Conservation (phyloP, 2,797 vertebrate species). For the Petrocephalus schoutedeni region DNA sequence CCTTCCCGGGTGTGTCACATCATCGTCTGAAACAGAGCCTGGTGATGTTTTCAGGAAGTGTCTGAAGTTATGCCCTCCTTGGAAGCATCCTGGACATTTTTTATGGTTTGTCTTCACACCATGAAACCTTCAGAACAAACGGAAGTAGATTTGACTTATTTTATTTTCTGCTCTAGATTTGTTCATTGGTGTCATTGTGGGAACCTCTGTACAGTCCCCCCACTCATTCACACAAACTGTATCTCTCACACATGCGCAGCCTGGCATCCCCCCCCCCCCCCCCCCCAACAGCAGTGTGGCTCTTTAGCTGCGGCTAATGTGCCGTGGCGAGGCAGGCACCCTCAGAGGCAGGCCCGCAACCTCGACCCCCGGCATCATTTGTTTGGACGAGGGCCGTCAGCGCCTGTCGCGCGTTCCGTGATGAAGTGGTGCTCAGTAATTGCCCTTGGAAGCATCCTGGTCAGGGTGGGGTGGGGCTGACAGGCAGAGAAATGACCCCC, state of each 20-base stretch:
- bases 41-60: background rate
- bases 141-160: background rate
- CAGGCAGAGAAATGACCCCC: conserved; percentile 63
- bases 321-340: conserved; percentile 47
- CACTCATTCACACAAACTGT: conserved; percentile 39
- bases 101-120: background rate
- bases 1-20: too few species aligned
- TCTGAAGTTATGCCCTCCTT: background rate
- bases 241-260: conserved; percentile 42
- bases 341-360: conserved; percentile 59
- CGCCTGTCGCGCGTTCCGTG: conserved; percentile 61
- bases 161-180: background rate
- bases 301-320: conserved; percentile 48
- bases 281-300: conserved; percentile 48
- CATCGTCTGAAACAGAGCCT: background rate
- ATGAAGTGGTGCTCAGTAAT: conserved; percentile 69
- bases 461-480: conserved; percentile 50
- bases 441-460: conserved; percentile 67
- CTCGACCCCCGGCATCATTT: conserved; percentile 67
- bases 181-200: background rate
- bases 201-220: background rate
- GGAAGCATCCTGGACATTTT: background rate
- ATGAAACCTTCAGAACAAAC: background rate
- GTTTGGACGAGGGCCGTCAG: conserved; percentile 71
- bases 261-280: conserved; percentile 40